These are phyloP conservation scores for Elmis aenea DNA, from an alignment of 2,888 invertebrate genomes.

Conservation along the genomic window DNA sequence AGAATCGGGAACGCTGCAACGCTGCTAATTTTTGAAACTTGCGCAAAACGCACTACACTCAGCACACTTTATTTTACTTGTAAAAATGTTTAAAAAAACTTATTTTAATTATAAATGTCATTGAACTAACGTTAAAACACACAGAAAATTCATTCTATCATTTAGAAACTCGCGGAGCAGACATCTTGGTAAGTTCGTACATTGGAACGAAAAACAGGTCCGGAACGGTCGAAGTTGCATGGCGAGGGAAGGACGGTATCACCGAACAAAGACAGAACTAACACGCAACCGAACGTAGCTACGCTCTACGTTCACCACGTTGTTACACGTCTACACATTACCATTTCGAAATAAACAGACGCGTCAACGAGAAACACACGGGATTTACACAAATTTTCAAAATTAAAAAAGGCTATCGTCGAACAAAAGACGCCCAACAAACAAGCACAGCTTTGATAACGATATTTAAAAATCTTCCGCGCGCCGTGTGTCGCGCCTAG, in stretches of 20 bases:
- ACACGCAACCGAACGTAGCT: conserved; percentile 23
- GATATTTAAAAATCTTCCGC: neutral
- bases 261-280: conserved; percentile 28
- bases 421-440: conserved; percentile 3
- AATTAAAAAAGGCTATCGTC: neutral
- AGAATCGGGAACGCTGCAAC: no score
- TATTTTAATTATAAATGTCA: conserved; percentile 25
- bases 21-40: no score
- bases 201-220: conserved; percentile 47
- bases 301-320: conserved; percentile 28
- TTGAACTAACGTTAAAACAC: conserved; percentile 32
- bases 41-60: conserved; percentile 18
- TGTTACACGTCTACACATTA: neutral
- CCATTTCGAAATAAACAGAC: conserved; percentile 2
- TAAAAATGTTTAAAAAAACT: conserved; percentile 18
- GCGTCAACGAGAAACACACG: neutral
- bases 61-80: conserved; percentile 13
- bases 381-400: neutral
- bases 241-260: conserved; percentile 42
- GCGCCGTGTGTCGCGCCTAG: conserved; percentile 5
- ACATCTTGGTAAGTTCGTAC: conserved; percentile 47
- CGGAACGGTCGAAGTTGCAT: conserved; percentile 46
- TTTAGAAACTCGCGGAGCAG: conserved; percentile 41
- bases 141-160: conserved; percentile 40
- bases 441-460: conserved; percentile 4